phyloP scores from a whole-genome alignment of 2,113 vertebrate species.

The Callospermophilus lateralis region DNA sequence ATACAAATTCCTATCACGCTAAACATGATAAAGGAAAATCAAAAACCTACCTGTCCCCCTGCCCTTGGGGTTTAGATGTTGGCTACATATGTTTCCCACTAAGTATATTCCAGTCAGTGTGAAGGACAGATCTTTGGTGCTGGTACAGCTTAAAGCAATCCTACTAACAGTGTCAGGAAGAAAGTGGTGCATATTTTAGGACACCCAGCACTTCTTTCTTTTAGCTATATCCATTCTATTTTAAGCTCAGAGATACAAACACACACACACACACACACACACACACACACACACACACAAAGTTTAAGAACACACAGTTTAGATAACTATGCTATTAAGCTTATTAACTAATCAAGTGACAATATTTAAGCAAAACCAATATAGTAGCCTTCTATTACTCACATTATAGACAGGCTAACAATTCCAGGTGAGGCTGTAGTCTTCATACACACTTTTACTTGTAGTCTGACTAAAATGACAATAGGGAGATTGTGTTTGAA shows the following conservation, averaged over 20 bases:
- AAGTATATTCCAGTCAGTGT: slow-evolving; percentile 10
- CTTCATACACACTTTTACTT: neutral
- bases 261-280: neutral
- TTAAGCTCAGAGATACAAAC: neutral
- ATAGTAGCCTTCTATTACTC: neutral
- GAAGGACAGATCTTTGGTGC: slow-evolving; percentile 21
- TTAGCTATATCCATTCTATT: neutral
- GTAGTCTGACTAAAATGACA: neutral
- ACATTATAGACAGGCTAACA: neutral
- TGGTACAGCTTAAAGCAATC: slow-evolving; percentile 5
- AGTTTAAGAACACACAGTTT: slow-evolving; percentile 41
- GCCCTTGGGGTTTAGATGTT: neutral
- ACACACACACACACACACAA: neutral
- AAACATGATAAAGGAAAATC: neutral
- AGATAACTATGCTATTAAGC: neutral
- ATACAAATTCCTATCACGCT: slow-evolving; percentile 59
- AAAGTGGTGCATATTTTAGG: slow-evolving; percentile 7
- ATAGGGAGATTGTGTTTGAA: neutral
- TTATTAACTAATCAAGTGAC: slow-evolving; percentile 30
- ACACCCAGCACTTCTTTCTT: neutral
- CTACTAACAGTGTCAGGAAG: neutral
- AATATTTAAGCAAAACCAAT: neutral
- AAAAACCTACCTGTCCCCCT: neutral
- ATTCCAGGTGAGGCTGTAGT: neutral
- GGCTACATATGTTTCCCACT: neutral